These are phyloP conservation scores for Phataginus tetradactyla DNA, from an alignment of 2,797 vertebrate species.

Conservation along the genomic window DNA sequence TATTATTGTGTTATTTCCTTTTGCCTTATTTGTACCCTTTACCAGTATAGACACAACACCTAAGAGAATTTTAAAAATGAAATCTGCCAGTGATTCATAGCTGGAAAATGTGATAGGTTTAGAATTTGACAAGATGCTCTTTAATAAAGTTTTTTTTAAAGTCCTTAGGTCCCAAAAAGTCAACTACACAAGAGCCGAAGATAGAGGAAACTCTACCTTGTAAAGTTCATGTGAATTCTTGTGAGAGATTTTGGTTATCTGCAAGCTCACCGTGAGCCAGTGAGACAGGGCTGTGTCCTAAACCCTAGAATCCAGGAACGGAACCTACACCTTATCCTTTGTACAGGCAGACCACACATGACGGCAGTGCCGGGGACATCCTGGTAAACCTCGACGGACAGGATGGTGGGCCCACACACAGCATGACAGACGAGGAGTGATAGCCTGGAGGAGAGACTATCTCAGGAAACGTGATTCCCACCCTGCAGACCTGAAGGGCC, in stretches of 20 bases:
- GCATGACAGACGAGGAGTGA: background rate
- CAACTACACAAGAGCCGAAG: background rate
- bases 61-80: constrained; percentile 17
- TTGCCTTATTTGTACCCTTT: background rate
- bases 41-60: background rate
- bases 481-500: background rate
- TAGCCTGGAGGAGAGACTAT: background rate
- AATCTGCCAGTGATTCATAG: background rate
- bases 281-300: background rate
- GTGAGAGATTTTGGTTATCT: background rate
- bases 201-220: background rate
- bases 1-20: background rate
- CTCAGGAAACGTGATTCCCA: background rate
- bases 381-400: background rate
- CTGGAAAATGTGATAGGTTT: background rate
- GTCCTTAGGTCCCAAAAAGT: background rate
- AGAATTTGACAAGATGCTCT: background rate
- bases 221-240: background rate
- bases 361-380: background rate
- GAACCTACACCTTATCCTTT: background rate
- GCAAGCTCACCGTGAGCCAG: background rate
- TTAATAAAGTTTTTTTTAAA: background rate
- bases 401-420: background rate
- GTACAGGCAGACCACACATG: background rate
- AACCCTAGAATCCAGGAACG: background rate